Percentiles rank a stretch among this genome's conserved stretches.
These are phyloP conservation scores for Muraenolepis orangiensis DNA, from an alignment of 2,797 vertebrate species.

Conservation along the genomic window DNA sequence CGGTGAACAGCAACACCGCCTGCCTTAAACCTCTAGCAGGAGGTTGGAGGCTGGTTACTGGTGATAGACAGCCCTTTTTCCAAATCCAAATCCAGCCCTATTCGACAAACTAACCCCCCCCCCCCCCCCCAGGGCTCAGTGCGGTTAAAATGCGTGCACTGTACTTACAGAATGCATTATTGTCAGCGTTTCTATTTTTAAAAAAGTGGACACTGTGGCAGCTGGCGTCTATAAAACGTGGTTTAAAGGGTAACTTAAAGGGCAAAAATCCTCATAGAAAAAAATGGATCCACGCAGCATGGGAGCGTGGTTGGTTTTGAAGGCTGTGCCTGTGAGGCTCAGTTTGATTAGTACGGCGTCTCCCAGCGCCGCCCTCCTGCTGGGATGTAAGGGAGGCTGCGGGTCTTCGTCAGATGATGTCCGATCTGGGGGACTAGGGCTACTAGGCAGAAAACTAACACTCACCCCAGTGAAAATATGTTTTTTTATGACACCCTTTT, in stretches of 20 bases:
- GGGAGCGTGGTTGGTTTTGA: conserved; percentile 61
- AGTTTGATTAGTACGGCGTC: conserved; percentile 41
- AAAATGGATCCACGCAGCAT: conserved; percentile 37
- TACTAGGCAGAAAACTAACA: conserved; percentile 28
- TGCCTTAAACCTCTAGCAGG: neutral
- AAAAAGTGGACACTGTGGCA: conserved; percentile 17
- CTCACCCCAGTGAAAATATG: conserved; percentile 31
- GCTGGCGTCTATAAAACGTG: conserved; percentile 45
- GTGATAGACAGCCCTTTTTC: neutral
- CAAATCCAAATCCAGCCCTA: neutral
- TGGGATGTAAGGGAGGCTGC: conserved; percentile 52
- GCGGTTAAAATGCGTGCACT: conserved; percentile 14
- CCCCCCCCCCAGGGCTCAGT: neutral
- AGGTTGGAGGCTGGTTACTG: neutral
- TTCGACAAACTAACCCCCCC: neutral
- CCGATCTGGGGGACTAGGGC: conserved; percentile 27
- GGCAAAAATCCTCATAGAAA: neutral
- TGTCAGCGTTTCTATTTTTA: neutral
- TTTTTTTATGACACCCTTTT: conserved; percentile 45
- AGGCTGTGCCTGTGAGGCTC: conserved; percentile 52
- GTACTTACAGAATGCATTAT: neutral
- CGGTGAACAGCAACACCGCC: neutral
- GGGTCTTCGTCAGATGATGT: conserved; percentile 51
- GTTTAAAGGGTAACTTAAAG: conserved; percentile 51
- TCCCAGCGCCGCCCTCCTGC: conserved; percentile 43